Conservation (phyloP, 2,888 invertebrate genomes). For the Hanleya hanleyi region DNA sequence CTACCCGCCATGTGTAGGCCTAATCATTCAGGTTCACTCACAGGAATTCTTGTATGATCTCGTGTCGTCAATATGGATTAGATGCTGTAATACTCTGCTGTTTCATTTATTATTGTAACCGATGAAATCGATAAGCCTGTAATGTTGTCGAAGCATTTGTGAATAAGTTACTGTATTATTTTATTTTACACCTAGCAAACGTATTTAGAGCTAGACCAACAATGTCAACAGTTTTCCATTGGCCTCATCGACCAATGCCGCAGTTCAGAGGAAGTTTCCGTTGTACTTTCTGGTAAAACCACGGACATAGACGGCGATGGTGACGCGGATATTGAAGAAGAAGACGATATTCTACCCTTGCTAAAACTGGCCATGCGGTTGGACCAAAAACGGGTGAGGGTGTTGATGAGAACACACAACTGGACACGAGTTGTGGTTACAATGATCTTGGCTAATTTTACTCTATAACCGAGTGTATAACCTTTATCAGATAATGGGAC, state of each 20-base stretch:
- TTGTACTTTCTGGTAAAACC: conserved; percentile 51
- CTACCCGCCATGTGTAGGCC: too few species aligned
- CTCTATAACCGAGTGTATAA: too few species aligned
- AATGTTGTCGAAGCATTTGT: neutral
- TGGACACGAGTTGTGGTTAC: too few species aligned
- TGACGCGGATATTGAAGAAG: conserved; percentile 21
- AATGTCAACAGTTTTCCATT: conserved; percentile 64
- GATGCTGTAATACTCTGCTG: too few species aligned
- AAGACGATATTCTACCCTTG: conserved; percentile 38
- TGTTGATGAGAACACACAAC: too few species aligned
- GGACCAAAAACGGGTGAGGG: conserved; percentile 49
- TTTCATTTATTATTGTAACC: too few species aligned
- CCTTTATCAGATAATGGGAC: too few species aligned
- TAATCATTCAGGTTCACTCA: too few species aligned
- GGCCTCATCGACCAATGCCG: conserved; percentile 64
- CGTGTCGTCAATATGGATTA: too few species aligned
- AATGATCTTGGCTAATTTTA: too few species aligned
- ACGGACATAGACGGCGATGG: neutral
- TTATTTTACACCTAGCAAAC: conserved; percentile 45
- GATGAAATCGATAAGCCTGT: too few species aligned
- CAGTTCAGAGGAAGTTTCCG: conserved; percentile 64
- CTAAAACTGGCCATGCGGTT: conserved; percentile 27
- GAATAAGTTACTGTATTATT: neutral
- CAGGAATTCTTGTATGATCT: too few species aligned
- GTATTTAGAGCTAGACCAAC: conserved; percentile 58